phyloP scores from a whole-genome alignment of 2,888 invertebrate species.

The Silvanus unidentatus region DNA sequence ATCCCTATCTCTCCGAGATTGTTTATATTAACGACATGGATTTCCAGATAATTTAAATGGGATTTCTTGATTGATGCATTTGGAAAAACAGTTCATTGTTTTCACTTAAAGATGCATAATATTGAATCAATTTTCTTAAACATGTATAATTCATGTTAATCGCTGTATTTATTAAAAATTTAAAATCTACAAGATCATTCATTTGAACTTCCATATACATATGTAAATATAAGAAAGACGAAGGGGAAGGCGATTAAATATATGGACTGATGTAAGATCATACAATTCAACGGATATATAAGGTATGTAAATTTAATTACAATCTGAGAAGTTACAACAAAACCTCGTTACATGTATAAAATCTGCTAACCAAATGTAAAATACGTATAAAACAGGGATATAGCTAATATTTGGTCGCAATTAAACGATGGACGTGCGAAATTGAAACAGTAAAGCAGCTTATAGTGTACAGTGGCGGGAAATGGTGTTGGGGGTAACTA shows the following conservation, averaged over 20 bases:
- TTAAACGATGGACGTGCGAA: constrained; percentile 20
- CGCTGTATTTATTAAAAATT: no score
- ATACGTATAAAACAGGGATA: constrained; percentile 1
- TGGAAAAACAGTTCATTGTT: constrained; percentile 5
- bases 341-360: no score
- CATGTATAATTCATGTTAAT: no score
- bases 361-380: no score
- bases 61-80: constrained; percentile 27
- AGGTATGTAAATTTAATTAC: no score
- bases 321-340: no score
- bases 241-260: no score
- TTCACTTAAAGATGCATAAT: not conserved
- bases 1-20: constrained; percentile 24
- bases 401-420: constrained; percentile 7
- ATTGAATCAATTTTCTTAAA: not conserved
- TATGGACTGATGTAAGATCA: no score
- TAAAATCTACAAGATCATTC: no score
- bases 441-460: constrained; percentile 34
- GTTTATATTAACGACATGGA: constrained; percentile 31
- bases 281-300: no score
- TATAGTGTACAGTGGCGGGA: constrained; percentile 26
- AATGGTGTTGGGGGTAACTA: constrained; percentile 33
- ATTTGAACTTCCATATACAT: no score
- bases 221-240: no score
- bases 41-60: constrained; percentile 26